These are phyloP conservation scores for Meandrusa payeni DNA, from an alignment of 2,888 invertebrate genomes.

Conservation along the genomic window DNA sequence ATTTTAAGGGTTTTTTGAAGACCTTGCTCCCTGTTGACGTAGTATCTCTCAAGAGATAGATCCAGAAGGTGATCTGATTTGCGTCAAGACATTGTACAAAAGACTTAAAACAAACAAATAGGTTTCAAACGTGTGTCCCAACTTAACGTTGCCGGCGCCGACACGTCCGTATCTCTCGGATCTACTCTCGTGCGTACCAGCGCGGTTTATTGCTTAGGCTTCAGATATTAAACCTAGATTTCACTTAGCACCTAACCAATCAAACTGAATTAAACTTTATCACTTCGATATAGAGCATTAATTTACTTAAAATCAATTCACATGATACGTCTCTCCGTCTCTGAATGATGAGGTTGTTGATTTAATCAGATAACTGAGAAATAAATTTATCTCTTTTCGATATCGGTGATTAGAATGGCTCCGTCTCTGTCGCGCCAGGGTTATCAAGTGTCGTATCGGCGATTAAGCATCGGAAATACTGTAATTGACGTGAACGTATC, in stretches of 20 bases:
- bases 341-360: conserved; percentile 30
- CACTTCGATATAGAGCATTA: not conserved
- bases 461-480: conserved; percentile 32
- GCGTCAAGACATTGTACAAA: no score
- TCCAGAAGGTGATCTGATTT: no score
- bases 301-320: conserved; percentile 10
- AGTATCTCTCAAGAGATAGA: no score
- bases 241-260: conserved; percentile 36
- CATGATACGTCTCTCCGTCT: conserved; percentile 26
- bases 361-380: conserved; percentile 40
- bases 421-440: conserved; percentile 30
- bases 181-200: conserved; percentile 56
- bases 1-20: no score
- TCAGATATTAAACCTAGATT: conserved; percentile 46
- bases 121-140: conserved; percentile 28
- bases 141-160: conserved; percentile 42
- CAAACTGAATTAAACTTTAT: conserved; percentile 28
- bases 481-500: conserved; percentile 36
- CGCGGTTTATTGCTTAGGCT: conserved; percentile 54
- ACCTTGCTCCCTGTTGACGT: no score
- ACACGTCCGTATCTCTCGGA: conserved; percentile 46
- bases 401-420: conserved; percentile 31
- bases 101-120: no score
- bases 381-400: conserved; percentile 43
- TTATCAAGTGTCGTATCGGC: conserved; percentile 30